Base-by-base conservation (phyloP, 2,113 vertebrate species). In the Neolamprologus toae region DNA sequence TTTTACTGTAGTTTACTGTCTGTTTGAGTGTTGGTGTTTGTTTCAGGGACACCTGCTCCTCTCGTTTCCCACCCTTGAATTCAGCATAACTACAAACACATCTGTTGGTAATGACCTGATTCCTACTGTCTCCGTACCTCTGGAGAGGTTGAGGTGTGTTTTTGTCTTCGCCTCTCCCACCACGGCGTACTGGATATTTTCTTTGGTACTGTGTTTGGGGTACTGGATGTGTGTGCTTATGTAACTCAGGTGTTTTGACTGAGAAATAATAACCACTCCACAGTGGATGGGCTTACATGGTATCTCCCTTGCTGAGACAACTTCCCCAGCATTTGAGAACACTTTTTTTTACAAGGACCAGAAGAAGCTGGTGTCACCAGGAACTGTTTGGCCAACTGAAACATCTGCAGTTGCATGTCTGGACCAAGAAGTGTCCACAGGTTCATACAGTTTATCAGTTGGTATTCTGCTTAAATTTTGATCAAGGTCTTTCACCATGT, bases 11-110 rank as follows among this genome's bases (percentile, higher is more conserved):
- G 9, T 61, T 61, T 61, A 8, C 57, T 63, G 0, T 35, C 31
- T 66, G 17, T 66, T 35, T 66, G 31, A 66, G 61, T n/a, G 17
- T 66, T 7, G 17, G 31, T n/a, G 61, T 63, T 63, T 63, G 59
- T 63, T 63, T 5, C 59, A 35, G 31, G 31, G 59, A 33, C 59
- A 35, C 0, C 0, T 12, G 16, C 61, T 66, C 31, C 31, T 66
- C 61, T 35, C 0, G 31, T 0, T 35, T 66, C 61, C 61, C 61
- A 33, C 61, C 61, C 17, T 35, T 63, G 31, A 19, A 63, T 63
- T 66, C 61, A 35, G 61, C 31, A 35, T 33, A 35, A 33, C 31
- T n/a, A 66, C 31, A 61, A 61, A 19, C 57, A 33, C 2, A 61
- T 61, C 61, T 66, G 59, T 63, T 35, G 31, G 9, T 35, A 61